A percentile compares a stretch with the other conserved stretches of the same genome.
Evolutionary conservation across 2,113 vertebrate species (phyloP).

Genomic region (Notarius lentiginosus): DNA sequence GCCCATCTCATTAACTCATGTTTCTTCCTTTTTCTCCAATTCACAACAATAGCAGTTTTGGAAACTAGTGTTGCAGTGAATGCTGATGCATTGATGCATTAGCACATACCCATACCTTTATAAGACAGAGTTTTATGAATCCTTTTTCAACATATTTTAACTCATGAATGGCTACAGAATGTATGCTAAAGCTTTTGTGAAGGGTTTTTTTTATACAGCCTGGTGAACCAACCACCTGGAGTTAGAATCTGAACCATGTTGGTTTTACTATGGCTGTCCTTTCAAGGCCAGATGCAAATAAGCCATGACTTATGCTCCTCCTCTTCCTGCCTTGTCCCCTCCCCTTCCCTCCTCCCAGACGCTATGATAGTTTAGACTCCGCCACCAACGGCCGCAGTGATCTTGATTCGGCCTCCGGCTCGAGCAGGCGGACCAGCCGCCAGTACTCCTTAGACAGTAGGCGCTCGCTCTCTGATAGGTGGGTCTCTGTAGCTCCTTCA

Average conservation of each 20-base stretch:
- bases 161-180: conserved; percentile 7
- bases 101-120: conserved; percentile 20
- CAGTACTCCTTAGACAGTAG: conserved; percentile 92
- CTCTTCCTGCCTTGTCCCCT: conserved; percentile 53
- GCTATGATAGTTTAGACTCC: conserved; percentile 91
- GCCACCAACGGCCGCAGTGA: conserved; percentile 88
- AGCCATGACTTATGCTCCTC: conserved; percentile 53
- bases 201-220: conserved; percentile 43
- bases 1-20: conserved; percentile 14
- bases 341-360: conserved; percentile 72
- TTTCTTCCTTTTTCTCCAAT: conserved; percentile 18
- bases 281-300: conserved; percentile 33
- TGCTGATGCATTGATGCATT: conserved; percentile 18
- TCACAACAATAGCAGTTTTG: conserved; percentile 43
- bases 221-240: conserved; percentile 22
- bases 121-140: not conserved
- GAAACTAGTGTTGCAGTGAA: conserved; percentile 45
- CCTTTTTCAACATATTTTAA: not conserved
- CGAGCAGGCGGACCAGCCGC: conserved; percentile 84
- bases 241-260: conserved; percentile 46
- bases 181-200: conserved; percentile 12
- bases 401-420: conserved; percentile 88
- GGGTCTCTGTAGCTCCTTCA: conserved; percentile 78
- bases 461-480: conserved; percentile 88
- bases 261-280: conserved; percentile 53